These are phyloP conservation scores for Incurvaria masculella DNA, from an alignment of 2,888 invertebrate genomes.

Conservation along the genomic window DNA sequence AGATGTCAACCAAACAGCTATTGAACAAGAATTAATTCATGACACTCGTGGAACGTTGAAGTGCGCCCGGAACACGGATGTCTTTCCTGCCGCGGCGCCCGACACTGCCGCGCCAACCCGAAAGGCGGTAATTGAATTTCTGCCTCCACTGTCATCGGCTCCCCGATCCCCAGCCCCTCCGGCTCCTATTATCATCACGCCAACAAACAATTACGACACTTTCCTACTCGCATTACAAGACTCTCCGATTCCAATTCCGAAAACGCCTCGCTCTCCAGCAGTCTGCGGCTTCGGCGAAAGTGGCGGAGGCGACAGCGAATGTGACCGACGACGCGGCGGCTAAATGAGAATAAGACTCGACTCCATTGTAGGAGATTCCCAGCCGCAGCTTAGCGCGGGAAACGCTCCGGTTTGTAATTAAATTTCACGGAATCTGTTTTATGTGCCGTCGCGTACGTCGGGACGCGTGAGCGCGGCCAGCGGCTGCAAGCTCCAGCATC, in stretches of 20 bases:
- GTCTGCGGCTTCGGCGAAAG: background rate
- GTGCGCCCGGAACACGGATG: too few species aligned
- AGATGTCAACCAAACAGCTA: too few species aligned
- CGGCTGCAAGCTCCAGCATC: too few species aligned
- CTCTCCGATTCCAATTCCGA: background rate
- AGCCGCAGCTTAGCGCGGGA: background rate
- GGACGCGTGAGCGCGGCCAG: too few species aligned
- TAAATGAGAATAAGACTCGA: background rate
- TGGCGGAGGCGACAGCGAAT: background rate
- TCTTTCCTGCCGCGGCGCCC: background rate
- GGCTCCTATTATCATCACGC: background rate
- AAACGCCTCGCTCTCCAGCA: background rate
- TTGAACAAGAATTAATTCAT: too few species aligned
- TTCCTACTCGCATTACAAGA: background rate
- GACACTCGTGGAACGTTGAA: too few species aligned
- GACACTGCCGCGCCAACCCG: background rate
- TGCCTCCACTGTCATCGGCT: background rate
- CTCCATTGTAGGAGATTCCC: background rate
- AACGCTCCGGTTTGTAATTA: background rate
- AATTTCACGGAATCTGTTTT: background rate
- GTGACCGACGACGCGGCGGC: too few species aligned
- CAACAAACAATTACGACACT: background rate
- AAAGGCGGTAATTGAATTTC: background rate
- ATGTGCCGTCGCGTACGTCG: background rate
- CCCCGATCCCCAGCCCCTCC: background rate